Evolutionary conservation across 2,888 invertebrate genomes (phyloP).

Genomic region (Mallateleia sp.): DNA sequence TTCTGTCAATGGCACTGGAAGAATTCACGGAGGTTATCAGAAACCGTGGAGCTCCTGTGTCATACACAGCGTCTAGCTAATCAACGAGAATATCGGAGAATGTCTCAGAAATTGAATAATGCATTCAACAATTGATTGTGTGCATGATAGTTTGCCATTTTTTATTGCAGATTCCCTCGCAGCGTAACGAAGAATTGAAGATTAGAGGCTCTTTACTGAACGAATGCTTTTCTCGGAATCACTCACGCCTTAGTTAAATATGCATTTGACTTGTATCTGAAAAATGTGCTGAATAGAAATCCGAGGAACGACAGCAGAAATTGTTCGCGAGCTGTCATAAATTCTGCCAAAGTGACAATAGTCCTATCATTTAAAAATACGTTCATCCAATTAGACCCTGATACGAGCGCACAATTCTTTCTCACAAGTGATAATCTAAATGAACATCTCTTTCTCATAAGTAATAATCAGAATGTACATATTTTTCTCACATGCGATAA

Average conservation of each 20-base stretch:
- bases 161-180: constrained; percentile 20
- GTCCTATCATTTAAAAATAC: constrained; percentile 36
- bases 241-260: constrained; percentile 16
- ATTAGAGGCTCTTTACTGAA: neutral
- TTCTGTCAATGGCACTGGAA: constrained; percentile 96
- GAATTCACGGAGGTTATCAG: constrained; percentile 94
- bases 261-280: neutral
- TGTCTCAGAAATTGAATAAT: constrained; percentile 25
- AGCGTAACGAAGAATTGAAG: neutral
- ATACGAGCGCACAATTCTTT: constrained; percentile 20
- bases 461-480: constrained; percentile 43
- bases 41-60: constrained; percentile 90
- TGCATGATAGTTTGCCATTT: constrained; percentile 6
- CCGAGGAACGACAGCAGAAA: no score
- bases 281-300: constrained; percentile 18
- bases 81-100: constrained; percentile 76
- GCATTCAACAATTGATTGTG: constrained; percentile 8
- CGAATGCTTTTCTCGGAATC: neutral
- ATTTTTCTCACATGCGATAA: constrained; percentile 34
- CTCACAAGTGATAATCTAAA: constrained; percentile 51
- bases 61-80: constrained; percentile 89
- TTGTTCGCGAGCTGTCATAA: constrained; percentile 15
- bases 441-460: constrained; percentile 56
- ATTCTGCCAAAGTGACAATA: constrained; percentile 27
- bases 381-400: constrained; percentile 54